These are phyloP conservation scores for Mus spicilegus DNA, from an alignment of 2,113 vertebrate genomes.

Conservation along the genomic window DNA sequence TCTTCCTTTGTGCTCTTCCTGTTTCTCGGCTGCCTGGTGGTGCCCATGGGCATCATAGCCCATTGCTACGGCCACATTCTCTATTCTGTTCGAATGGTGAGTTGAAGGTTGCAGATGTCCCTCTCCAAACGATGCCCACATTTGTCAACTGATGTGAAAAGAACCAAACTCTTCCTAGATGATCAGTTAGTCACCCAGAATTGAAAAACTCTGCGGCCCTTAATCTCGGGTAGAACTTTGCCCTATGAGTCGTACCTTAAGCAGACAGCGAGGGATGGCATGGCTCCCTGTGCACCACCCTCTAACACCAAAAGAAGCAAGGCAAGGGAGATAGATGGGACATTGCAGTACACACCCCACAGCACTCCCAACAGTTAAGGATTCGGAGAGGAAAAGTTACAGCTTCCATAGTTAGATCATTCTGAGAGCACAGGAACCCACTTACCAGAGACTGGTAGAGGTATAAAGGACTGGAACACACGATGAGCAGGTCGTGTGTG, in stretches of 20 bases:
- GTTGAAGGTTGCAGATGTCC: conserved; percentile 62
- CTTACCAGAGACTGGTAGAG: not conserved
- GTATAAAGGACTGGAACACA: not conserved
- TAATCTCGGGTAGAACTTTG: not conserved
- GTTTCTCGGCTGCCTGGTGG: conserved; percentile 93
- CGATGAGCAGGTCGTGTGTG: not conserved
- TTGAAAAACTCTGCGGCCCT: not conserved
- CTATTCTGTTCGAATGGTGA: conserved; percentile 94
- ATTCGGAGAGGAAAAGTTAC: not conserved
- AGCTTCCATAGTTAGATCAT: not conserved
- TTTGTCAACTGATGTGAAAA: not conserved
- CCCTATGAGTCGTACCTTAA: not conserved
- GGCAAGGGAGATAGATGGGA: not conserved
- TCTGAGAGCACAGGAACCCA: not conserved
- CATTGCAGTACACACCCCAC: not conserved
- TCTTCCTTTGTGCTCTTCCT: conserved; percentile 94
- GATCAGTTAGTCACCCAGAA: not conserved
- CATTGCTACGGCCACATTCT: conserved; percentile 97
- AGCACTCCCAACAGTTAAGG: not conserved
- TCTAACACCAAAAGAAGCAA: conserved; percentile 20
- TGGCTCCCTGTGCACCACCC: not conserved
- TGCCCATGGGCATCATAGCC: conserved; percentile 92
- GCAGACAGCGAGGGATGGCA: not conserved
- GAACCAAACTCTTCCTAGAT: not conserved
- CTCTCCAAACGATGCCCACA: not conserved